A percentile compares a stretch with the other conserved stretches of the same genome.
These are phyloP conservation scores for Carapus acus DNA, from an alignment of 2,797 vertebrate genomes.

Conservation along the genomic window DNA sequence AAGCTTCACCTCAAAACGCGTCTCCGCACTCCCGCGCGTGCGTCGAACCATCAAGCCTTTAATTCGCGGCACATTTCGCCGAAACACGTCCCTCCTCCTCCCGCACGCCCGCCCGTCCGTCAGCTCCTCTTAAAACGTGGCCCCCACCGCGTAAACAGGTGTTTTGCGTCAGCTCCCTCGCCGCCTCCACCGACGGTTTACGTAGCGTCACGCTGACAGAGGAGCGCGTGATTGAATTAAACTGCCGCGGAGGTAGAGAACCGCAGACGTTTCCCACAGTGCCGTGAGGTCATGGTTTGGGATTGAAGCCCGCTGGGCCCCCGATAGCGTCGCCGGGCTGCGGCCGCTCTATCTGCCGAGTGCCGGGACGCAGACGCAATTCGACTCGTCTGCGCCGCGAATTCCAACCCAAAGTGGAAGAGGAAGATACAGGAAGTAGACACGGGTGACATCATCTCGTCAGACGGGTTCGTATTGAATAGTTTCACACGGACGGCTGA, in stretches of 20 bases:
- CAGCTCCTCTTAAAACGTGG: not conserved
- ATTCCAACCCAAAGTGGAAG: too few species aligned
- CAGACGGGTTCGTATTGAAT: not conserved
- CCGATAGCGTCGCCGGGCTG: conserved; percentile 27
- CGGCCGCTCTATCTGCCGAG: conserved; percentile 46
- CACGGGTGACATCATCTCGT: not conserved
- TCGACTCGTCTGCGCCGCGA: conserved; percentile 19
- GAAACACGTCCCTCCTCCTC: not conserved
- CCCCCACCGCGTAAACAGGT: not conserved
- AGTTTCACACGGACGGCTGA: not conserved
- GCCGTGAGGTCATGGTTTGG: conserved; percentile 62
- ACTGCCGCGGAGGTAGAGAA: conserved; percentile 46
- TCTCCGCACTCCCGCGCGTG: too few species aligned
- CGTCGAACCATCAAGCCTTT: not conserved
- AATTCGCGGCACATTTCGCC: not conserved
- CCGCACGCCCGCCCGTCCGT: not conserved
- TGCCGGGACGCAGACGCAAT: conserved; percentile 46
- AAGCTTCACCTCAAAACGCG: not conserved
- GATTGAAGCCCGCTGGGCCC: conserved; percentile 31
- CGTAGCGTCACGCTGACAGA: conserved; percentile 44
- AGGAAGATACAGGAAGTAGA: not conserved
- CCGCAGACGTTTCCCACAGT: conserved; percentile 49
- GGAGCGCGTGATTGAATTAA: conserved; percentile 56
- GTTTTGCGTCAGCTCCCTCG: not conserved
- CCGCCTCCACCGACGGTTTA: not conserved